Evolutionary conservation across 2,113 vertebrate species (phyloP).

Genomic region (Passer montanus): DNA sequence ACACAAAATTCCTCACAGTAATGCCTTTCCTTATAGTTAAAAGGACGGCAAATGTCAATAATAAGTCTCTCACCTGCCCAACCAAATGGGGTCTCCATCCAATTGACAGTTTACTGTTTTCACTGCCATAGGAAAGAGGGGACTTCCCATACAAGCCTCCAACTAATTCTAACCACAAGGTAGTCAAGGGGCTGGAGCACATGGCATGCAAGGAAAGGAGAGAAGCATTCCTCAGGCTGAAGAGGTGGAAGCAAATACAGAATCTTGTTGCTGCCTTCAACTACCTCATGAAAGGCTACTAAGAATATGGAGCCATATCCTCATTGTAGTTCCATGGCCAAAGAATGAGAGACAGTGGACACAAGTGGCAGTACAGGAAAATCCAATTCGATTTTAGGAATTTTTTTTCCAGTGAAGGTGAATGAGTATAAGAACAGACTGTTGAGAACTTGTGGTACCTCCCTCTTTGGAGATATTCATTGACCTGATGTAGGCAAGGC

Average conservation of each 20-base stretch:
- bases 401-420: background rate
- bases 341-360: background rate
- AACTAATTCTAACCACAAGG: background rate
- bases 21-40: background rate
- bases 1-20: background rate
- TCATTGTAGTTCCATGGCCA: background rate
- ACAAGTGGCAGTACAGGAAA: background rate
- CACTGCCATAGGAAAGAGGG: background rate
- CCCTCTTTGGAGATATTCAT: background rate
- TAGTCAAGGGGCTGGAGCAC: background rate
- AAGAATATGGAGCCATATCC: background rate
- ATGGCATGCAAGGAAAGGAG: fast-evolving
- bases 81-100: background rate
- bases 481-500: background rate
- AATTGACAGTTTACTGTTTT: background rate
- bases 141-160: background rate
- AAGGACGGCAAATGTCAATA: background rate
- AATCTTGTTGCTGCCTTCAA: background rate
- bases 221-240: background rate
- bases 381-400: background rate
- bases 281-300: background rate
- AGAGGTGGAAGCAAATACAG: background rate
- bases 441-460: background rate
- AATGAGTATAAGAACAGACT: background rate
- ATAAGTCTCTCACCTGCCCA: background rate